phyloP scores from a whole-genome alignment of 2,113 vertebrate species.

The Halichoeres trimaculatus region DNA sequence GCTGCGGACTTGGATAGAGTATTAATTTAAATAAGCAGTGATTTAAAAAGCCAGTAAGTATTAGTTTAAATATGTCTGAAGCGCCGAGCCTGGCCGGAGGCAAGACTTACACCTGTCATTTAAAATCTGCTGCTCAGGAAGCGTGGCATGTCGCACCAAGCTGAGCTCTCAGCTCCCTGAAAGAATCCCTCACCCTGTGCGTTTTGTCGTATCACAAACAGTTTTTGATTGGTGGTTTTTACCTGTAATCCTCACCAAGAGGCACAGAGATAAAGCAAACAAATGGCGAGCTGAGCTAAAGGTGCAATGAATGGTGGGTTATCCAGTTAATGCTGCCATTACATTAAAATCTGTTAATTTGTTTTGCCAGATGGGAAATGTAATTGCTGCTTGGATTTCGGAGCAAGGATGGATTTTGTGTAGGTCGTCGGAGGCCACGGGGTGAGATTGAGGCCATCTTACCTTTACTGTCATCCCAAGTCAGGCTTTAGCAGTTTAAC shows the following conservation, averaged over 20 bases:
- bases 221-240: not conserved
- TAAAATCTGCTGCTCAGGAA: constrained; percentile 9
- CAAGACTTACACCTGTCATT: constrained; percentile 21
- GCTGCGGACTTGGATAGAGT: constrained; percentile 34
- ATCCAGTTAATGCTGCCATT: not conserved
- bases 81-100: constrained; percentile 1
- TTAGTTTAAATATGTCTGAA: constrained; percentile 41
- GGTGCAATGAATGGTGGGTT: not conserved
- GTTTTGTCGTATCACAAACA: not conserved
- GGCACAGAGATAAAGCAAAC: not conserved
- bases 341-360: not conserved
- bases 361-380: not conserved
- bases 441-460: not conserved
- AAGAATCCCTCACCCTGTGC: not conserved
- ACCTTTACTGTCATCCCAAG: not conserved
- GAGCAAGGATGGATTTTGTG: not conserved
- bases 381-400: not conserved
- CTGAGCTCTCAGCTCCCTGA: not conserved
- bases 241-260: not conserved
- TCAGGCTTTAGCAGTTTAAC: not conserved
- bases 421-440: not conserved
- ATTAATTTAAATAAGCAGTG: constrained; percentile 46
- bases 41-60: constrained; percentile 37
- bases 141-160: not conserved
- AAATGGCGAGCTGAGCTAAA: not conserved